Base-by-base conservation (phyloP, 2,888 invertebrate species). In the Drosophila lutescens region DNA sequence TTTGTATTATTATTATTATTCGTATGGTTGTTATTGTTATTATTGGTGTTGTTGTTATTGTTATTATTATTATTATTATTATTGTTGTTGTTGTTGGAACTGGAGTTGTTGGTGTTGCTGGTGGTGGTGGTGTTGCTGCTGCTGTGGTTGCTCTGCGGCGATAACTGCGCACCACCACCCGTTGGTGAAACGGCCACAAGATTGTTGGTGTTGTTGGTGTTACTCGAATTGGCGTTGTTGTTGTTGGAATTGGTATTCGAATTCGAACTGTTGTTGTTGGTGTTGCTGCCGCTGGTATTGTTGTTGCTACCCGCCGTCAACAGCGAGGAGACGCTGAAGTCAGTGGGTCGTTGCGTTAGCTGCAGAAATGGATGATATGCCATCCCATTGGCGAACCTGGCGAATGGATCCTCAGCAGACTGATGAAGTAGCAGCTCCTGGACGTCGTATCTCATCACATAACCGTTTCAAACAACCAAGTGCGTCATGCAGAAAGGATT, bases 261-360 rank as follows among this genome's bases (percentile, higher is more conserved):
- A 74, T 2, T 65, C 60, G 9, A 57, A 90, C 2, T 91, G 91
- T 4, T 91, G 91, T 26, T 61, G 49, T 4, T 76, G 41, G 8
- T 76, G 51, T 1, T 74, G 44, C 0, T 77, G 68, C 6, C 78
- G 68, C n/a, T 82, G 53, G 8, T 77, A 55, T n/a, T 81, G 65
- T 46, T 83, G 65, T 53, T 87, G 78, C 55, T 86, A 92, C 94
- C 95, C 88, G 96, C 96, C 92, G 96, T 97, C 93, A 97, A 94
- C 93, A 97, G 94, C 92, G 97, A 97, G 91, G 96, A 97, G 92
- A 97, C 97, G 94, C 96, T 96, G 94, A 97, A 97, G 94, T 97
- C 97, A 92, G 97, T 97, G 93, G 97, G 97, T 92, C 97, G 94
- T 89, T 86, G 86, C 92, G 96, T 96, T 93, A 97, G 95, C 94